Evolutionary conservation across 2,888 invertebrate species (phyloP).

Genomic region (Siphlonurus alternatus): DNA sequence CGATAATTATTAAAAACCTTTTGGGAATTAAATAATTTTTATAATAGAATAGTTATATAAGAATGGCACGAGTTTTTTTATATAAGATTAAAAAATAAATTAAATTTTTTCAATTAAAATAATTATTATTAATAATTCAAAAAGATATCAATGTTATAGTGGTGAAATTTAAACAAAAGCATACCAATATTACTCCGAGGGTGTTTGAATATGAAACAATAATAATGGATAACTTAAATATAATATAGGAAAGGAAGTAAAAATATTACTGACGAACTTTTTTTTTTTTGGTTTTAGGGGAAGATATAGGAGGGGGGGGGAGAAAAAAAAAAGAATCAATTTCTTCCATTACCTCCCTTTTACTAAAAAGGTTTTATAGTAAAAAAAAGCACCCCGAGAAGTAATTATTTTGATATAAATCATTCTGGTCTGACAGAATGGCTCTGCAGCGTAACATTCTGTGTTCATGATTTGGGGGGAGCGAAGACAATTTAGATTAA

Average conservation of each 20-base stretch:
- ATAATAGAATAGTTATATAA: too few relatives aligned
- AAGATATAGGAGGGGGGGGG: background rate
- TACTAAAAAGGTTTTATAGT: background rate
- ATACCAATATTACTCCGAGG: too few relatives aligned
- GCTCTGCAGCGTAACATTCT: background rate
- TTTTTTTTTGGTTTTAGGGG: background rate
- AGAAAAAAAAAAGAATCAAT: conserved; percentile 6
- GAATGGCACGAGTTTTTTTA: background rate
- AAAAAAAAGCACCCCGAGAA: background rate
- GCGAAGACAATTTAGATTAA: background rate
- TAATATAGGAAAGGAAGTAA: background rate
- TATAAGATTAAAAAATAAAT: too few relatives aligned
- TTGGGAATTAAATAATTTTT: background rate
- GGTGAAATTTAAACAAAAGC: background rate
- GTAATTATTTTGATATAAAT: conserved; percentile 28
- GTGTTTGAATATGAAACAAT: too few relatives aligned
- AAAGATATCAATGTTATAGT: background rate
- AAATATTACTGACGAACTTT: background rate
- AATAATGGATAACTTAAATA: background rate
- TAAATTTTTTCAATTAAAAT: too few relatives aligned
- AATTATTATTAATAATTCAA: too few relatives aligned
- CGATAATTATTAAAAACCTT: background rate
- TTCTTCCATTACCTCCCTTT: conserved; percentile 8
- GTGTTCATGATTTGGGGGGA: too few relatives aligned
- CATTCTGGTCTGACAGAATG: conserved; percentile 23